phyloP scores from a whole-genome alignment of 2,113 vertebrate species.

The Sisor rabdophorus region DNA sequence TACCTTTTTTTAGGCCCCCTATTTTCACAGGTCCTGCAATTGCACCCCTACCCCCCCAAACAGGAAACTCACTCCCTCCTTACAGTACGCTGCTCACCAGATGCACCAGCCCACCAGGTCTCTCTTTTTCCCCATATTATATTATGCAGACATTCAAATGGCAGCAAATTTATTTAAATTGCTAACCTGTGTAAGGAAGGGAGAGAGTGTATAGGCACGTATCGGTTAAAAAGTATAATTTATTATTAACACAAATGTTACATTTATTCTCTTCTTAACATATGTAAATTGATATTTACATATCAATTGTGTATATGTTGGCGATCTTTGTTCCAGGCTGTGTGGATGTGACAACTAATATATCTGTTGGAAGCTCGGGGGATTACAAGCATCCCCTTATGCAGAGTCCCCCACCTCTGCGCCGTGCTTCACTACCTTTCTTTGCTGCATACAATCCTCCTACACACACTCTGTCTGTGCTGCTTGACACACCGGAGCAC shows the following conservation, averaged over 20 bases:
- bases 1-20: conserved; percentile 14
- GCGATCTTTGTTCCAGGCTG: conserved; percentile 2
- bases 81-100: conserved; percentile 58
- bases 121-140: not conserved
- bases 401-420: conserved; percentile 85
- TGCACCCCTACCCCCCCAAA: conserved; percentile 48
- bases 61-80: conserved; percentile 55
- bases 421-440: conserved; percentile 73
- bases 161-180: not conserved
- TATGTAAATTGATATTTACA: no score
- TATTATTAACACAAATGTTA: no score
- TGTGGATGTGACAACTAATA: conserved; percentile 51
- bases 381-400: conserved; percentile 71
- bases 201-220: no score
- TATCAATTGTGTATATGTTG: conserved; percentile 46
- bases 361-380: conserved; percentile 52
- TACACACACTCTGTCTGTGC: conserved; percentile 36
- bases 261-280: no score
- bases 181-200: no score
- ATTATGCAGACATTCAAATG: no score
- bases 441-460: conserved; percentile 47
- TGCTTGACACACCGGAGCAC: conserved; percentile 53
- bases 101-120: conserved; percentile 63
- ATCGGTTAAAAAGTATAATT: no score
- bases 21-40: conserved; percentile 48